Percentiles rank a stretch among this genome's conserved stretches.
Evolutionary conservation across 2,888 invertebrate species (phyloP).

Genomic region (Mythimna ferrago): DNA sequence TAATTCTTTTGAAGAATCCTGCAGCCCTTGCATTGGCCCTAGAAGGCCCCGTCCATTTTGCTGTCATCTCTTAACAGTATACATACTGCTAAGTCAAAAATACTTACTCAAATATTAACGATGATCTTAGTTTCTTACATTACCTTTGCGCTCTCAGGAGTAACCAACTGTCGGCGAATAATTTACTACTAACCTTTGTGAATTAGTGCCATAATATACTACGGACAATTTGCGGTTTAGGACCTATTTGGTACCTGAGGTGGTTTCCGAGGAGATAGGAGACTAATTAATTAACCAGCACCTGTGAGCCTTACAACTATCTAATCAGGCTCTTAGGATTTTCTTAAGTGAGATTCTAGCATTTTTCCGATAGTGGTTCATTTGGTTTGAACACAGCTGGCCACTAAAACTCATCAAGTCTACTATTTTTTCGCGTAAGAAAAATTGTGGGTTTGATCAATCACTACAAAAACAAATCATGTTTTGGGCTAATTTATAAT

Average conservation of each 20-base stretch:
- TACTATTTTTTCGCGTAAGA: not conserved
- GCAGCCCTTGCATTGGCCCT: too few relatives aligned
- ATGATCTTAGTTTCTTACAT: constrained; percentile 53
- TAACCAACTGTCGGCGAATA: constrained; percentile 70
- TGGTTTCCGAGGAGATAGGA: constrained; percentile 16
- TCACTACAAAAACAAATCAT: too few relatives aligned
- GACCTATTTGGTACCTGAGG: constrained; percentile 41
- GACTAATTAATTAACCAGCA: constrained; percentile 37
- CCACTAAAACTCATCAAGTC: not conserved
- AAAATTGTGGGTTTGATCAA: not conserved
- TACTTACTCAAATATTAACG: constrained; percentile 17
- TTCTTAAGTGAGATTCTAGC: not conserved
- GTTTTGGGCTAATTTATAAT: too few relatives aligned
- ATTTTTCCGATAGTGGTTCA: not conserved
- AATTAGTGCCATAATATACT: constrained; percentile 69
- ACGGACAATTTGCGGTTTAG: constrained; percentile 62
- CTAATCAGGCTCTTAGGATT: not conserved
- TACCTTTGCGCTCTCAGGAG: constrained; percentile 62
- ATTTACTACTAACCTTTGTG: constrained; percentile 67
- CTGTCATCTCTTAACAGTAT: not conserved
- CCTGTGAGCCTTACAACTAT: constrained; percentile 2
- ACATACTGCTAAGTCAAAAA: not conserved
- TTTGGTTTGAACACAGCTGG: not conserved
- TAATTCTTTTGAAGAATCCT: too few relatives aligned
- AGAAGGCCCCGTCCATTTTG: too few relatives aligned